Base-by-base conservation (phyloP, 2,113 vertebrate genomes). In the Oreocharis arfaki region DNA sequence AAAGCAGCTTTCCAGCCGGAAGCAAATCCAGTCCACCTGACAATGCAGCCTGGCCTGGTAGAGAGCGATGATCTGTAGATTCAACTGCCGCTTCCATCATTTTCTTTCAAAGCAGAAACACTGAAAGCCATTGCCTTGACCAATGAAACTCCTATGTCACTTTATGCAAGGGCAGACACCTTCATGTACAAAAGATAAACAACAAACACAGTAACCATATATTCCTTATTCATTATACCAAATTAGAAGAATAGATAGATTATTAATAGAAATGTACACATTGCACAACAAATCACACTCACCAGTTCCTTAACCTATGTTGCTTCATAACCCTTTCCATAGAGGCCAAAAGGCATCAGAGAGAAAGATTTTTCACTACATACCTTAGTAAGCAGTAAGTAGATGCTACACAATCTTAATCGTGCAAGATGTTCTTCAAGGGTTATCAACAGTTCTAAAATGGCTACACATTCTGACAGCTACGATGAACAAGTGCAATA, bases 1-100 rank as follows among this genome's bases (percentile, higher is more conserved):
- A 99, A 98, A 97, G 99, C 99, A 2, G 99, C 99, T 28, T 99
- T 99, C 98, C 99, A 99, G 96, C 99, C 99, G 0, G 99, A 99
- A 92, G 98, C 98, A 96, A 99, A 96, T 80, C 99, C 99, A 2
- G 98, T 98, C 71, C 99, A 98, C 70, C 98, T 98, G 91, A 97
- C 98, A 1, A 97, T 99, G 95, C 98, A 95, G 6, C 65, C 97
- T 0, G 98, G 98, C 95, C 97, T 99, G 97, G 99, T 99, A 94
- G 99, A 99, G 87, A 99, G 99, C 0, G 99, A 99, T 23, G 99
- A 99, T 93, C 98, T 99, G 98, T 99, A 98, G 97, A 96, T 53
- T 64, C 76, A 53, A 1, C 88, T 76, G 60, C 86, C 35, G 0
- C 90, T 92, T 63, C 83, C 84, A 19, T 35, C 77, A 7, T 87